Evolutionary conservation across 2,888 invertebrate genomes (phyloP).

Genomic region (Bombyx huttoni): DNA sequence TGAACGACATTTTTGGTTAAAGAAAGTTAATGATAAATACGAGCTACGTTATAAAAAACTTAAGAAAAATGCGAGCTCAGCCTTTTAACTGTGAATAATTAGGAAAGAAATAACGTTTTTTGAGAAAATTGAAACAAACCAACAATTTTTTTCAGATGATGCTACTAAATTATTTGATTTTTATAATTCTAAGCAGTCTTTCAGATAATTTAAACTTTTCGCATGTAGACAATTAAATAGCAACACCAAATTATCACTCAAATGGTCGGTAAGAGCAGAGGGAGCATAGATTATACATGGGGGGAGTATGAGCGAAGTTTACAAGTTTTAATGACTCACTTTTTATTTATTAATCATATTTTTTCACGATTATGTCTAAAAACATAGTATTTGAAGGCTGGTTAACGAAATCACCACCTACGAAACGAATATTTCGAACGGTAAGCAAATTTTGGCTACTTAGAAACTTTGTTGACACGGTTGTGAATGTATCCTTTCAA

Average conservation of each 20-base stretch:
- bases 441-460: slow-evolving; percentile 75
- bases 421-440: slow-evolving; percentile 92
- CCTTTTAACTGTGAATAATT: too few species aligned
- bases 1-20: too few species aligned
- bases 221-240: not conserved
- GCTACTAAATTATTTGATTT: too few species aligned
- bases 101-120: too few species aligned
- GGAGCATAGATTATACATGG: not conserved
- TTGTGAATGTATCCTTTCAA: slow-evolving; percentile 16
- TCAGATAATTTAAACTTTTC: not conserved
- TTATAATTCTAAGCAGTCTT: too few species aligned
- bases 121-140: too few species aligned
- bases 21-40: too few species aligned
- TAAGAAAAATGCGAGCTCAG: too few species aligned
- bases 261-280: not conserved
- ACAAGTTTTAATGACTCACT: slow-evolving; percentile 33
- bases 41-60: too few species aligned
- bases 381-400: slow-evolving; percentile 92
- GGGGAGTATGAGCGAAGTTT: slow-evolving; percentile 13
- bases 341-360: slow-evolving; percentile 15
- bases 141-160: too few species aligned
- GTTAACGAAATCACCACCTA: slow-evolving; percentile 96
- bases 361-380: slow-evolving; percentile 47
- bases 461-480: slow-evolving; percentile 44
- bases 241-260: not conserved